Conservation (phyloP, 2,797 vertebrate genomes). For the Fistularia commersonii region DNA sequence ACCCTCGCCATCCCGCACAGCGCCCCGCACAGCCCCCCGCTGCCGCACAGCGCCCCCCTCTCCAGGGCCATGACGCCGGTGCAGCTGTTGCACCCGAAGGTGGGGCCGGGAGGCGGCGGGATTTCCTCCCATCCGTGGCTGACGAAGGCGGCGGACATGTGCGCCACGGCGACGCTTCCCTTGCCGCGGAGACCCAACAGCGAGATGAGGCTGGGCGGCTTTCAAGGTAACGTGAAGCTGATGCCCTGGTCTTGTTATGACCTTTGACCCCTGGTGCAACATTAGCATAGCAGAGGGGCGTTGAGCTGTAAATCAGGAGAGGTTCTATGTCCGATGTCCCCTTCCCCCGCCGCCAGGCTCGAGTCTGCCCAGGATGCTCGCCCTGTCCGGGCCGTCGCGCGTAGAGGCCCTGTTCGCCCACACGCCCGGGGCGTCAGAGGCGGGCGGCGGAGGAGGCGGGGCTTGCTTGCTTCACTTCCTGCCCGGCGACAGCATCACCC, state of each 20-base stretch:
- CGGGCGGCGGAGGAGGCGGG: conserved; percentile 46
- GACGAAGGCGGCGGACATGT: conserved; percentile 69
- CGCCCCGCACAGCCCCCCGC: conserved; percentile 76
- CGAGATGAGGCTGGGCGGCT: conserved; percentile 73
- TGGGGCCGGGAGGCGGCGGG: conserved; percentile 48
- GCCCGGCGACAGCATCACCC: conserved; percentile 73
- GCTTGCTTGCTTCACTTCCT: conserved; percentile 78
- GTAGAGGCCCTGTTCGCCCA: conserved; percentile 81
- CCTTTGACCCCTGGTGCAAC: too few relatives aligned
- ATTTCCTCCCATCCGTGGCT: conserved; percentile 58
- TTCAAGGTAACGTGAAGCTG: conserved; percentile 63
- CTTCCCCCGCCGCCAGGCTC: conserved; percentile 53
- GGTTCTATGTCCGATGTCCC: too few relatives aligned
- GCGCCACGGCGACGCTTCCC: conserved; percentile 78
- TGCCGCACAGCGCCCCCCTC: conserved; percentile 78
- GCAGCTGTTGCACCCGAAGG: conserved; percentile 65
- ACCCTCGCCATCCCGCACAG: conserved; percentile 66
- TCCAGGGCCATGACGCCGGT: conserved; percentile 78
- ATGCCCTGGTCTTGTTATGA: background rate
- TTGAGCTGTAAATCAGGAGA: too few relatives aligned
- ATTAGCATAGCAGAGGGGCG: too few relatives aligned
- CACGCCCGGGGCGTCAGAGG: conserved; percentile 55
- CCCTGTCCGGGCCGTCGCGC: conserved; percentile 62
- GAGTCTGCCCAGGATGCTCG: conserved; percentile 77
- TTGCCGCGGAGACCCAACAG: conserved; percentile 76